Percentiles rank a stretch among this genome's conserved stretches.
These are phyloP conservation scores for Cygnus olor DNA, from an alignment of 2,797 vertebrate genomes.

Conservation along the genomic window DNA sequence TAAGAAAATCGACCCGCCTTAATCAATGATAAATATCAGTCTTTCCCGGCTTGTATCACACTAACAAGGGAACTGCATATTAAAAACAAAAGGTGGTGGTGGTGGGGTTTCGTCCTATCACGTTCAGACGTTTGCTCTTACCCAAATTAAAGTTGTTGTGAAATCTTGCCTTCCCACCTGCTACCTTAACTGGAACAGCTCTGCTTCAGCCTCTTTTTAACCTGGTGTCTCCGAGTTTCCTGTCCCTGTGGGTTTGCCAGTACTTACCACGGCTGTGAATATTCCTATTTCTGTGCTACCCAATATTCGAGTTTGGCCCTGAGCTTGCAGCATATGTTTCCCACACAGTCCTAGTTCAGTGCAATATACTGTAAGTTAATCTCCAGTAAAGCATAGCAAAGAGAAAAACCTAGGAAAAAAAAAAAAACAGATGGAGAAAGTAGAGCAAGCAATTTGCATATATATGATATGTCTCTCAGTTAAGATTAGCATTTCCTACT, in stretches of 20 bases:
- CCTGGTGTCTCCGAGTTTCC: constrained; percentile 50
- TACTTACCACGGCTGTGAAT: constrained; percentile 51
- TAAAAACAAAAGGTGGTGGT: neutral
- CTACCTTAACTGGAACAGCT: constrained; percentile 55
- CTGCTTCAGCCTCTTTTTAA: constrained; percentile 47
- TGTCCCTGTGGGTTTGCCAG: constrained; percentile 61
- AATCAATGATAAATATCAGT: neutral
- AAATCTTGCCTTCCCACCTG: constrained; percentile 59
- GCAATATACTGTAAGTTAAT: constrained; percentile 62
- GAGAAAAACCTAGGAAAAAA: constrained; percentile 60
- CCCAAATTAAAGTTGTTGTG: constrained; percentile 45
- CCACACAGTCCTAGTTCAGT: constrained; percentile 59
- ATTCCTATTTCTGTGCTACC: constrained; percentile 64
- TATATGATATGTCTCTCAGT: constrained; percentile 65
- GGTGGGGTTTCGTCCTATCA: neutral
- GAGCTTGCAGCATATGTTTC: constrained; percentile 68
- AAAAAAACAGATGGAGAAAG: constrained; percentile 73
- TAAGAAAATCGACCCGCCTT: neutral
- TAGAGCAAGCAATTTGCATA: constrained; percentile 74
- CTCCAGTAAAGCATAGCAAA: constrained; percentile 47
- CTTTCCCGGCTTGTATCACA: neutral
- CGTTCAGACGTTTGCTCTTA: constrained; percentile 44
- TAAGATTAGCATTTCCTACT: constrained; percentile 65
- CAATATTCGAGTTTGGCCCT: constrained; percentile 61
- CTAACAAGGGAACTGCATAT: neutral